Evolutionary conservation across 2,113 vertebrate genomes (phyloP).

Genomic region (Sakesphorus luctuosus): DNA sequence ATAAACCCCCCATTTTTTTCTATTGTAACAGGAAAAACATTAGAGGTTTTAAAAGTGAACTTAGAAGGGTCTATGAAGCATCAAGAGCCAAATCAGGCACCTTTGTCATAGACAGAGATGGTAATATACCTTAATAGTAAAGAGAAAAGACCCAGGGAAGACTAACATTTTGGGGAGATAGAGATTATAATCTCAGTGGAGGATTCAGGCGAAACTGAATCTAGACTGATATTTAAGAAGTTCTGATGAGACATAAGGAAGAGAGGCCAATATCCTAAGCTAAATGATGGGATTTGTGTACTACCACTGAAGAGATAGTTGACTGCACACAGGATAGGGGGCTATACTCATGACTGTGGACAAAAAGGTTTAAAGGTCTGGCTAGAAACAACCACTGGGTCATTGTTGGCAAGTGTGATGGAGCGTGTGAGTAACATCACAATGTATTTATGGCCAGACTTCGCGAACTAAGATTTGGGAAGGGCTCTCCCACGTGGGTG

Average conservation of each 20-base stretch:
- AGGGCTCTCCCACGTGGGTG: no score
- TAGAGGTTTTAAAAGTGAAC: neutral
- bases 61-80: neutral
- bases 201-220: neutral
- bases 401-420: neutral
- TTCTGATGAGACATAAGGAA: neutral
- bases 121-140: neutral
- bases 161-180: neutral
- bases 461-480: no score
- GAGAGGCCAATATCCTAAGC: neutral
- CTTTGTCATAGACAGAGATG: neutral
- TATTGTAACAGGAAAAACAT: neutral
- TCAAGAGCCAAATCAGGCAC: neutral
- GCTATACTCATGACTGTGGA: neutral
- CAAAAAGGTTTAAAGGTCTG: neutral
- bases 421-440: neutral
- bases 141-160: neutral
- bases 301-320: accelerated
- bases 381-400: neutral
- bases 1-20: neutral
- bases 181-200: neutral
- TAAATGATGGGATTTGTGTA: neutral
- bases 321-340: neutral
- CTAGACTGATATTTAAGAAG: neutral
- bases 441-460: neutral